Evolutionary conservation across 1,140 invertebrate species (phyloP).

Genomic region (Teleopsis dalmanni): DNA sequence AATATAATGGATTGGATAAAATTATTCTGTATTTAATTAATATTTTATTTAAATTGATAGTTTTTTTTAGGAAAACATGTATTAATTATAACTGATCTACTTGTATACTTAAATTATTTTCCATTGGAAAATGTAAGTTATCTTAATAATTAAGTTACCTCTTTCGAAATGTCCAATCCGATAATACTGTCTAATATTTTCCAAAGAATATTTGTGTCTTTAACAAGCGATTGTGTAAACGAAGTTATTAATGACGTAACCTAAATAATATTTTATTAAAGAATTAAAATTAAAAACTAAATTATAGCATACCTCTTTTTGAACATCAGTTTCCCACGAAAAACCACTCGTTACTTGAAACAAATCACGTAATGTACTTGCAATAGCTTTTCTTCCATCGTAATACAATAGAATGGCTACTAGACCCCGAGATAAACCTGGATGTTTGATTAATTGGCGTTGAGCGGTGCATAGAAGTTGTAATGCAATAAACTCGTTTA

Average conservation of each 20-base stretch:
- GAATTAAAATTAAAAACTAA: not conserved
- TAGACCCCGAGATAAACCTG: constrained; percentile 75
- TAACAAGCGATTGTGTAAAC: constrained; percentile 57
- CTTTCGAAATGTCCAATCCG: constrained; percentile 50
- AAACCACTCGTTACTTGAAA: constrained; percentile 72
- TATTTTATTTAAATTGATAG: too few relatives aligned
- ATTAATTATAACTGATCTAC: too few relatives aligned
- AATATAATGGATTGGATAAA: too few relatives aligned
- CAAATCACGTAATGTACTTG: constrained; percentile 70
- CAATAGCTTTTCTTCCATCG: constrained; percentile 76
- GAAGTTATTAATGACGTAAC: constrained; percentile 52
- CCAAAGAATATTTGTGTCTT: constrained; percentile 53
- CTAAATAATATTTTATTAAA: constrained; percentile 9
- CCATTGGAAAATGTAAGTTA: too few relatives aligned
- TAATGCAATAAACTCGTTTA: constrained; percentile 84
- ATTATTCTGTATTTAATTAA: too few relatives aligned
- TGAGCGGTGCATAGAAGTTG: constrained; percentile 88
- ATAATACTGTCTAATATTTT: constrained; percentile 53
- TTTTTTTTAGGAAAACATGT: too few relatives aligned
- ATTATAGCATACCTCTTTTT: constrained; percentile 39
- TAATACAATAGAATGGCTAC: constrained; percentile 90
- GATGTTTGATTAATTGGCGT: constrained; percentile 78
- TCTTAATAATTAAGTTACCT: constrained; percentile 25
- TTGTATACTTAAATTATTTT: too few relatives aligned
- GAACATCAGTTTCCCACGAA: constrained; percentile 57